A percentile compares a stretch with the other conserved stretches of the same genome.
Conservation (phyloP, 64 coral and sea anemone species). For the Montipora efflorescens region DNA sequence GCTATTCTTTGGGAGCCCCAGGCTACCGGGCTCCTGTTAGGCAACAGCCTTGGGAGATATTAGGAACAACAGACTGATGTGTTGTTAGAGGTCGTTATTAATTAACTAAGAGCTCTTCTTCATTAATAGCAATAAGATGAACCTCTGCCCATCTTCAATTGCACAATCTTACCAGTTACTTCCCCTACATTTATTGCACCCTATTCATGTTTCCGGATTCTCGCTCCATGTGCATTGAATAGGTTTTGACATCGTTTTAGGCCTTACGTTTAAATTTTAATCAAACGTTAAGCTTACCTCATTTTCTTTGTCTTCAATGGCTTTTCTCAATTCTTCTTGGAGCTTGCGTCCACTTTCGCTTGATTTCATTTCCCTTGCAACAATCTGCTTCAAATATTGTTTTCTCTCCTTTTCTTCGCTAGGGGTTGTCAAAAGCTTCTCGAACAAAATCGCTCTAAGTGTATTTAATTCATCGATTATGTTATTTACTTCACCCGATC, state of each 20-base stretch:
- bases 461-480: constrained; percentile 81
- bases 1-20: too few relatives aligned
- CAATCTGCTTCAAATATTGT: constrained; percentile 85
- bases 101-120: too few relatives aligned
- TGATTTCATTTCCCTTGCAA: constrained; percentile 86
- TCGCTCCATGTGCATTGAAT: too few relatives aligned
- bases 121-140: too few relatives aligned
- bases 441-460: constrained; percentile 89
- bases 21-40: too few relatives aligned
- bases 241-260: not conserved
- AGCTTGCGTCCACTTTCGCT: constrained; percentile 84
- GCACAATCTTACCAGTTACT: too few relatives aligned
- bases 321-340: constrained; percentile 80
- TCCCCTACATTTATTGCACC: too few relatives aligned
- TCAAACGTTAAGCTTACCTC: constrained; percentile 55
- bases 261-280: not conserved
- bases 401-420: constrained; percentile 87
- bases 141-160: too few relatives aligned
- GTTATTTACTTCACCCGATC: constrained; percentile 80
- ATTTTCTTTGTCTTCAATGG: constrained; percentile 92
- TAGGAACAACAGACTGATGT: too few relatives aligned
- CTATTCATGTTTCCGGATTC: too few relatives aligned
- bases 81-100: too few relatives aligned
- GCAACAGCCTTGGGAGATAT: too few relatives aligned
- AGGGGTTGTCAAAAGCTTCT: constrained; percentile 87